A percentile compares a stretch with the other conserved stretches of the same genome.
phyloP scores from a whole-genome alignment of 2,797 vertebrate species.

The Crenuchus spilurus region DNA sequence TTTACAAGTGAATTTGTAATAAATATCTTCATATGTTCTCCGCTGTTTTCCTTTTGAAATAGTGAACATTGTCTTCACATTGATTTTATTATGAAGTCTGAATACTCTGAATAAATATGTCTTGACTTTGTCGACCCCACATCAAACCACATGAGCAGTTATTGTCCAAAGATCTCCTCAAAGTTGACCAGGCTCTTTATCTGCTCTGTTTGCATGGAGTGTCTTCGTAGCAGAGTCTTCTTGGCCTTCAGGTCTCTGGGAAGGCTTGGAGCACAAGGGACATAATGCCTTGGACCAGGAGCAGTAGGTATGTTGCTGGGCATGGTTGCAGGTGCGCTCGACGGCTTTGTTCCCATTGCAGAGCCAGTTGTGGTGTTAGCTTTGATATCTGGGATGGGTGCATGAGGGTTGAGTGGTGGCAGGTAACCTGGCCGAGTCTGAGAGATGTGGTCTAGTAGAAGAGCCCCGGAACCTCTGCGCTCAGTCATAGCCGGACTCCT shows the following conservation, averaged over 20 bases:
- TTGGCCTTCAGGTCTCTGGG: constrained; percentile 78
- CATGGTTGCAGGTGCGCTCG: constrained; percentile 13
- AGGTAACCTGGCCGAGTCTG: constrained; percentile 84
- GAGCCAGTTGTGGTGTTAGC: constrained; percentile 56
- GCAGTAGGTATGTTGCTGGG: constrained; percentile 52
- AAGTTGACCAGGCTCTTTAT: constrained; percentile 86
- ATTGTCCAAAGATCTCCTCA: constrained; percentile 72
- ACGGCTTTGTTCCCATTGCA: constrained; percentile 33
- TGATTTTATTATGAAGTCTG: background rate
- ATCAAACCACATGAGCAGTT: constrained; percentile 4
- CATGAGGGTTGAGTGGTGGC: constrained; percentile 83
- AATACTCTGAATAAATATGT: constrained; percentile 9
- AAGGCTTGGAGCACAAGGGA: constrained; percentile 77
- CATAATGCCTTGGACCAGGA: constrained; percentile 74
- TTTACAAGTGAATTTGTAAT: background rate
- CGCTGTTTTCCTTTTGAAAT: no score
- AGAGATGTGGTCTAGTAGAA: constrained; percentile 75
- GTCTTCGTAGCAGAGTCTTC: constrained; percentile 82
- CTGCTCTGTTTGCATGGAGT: constrained; percentile 90
- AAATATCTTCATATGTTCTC: background rate
- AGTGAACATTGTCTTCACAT: no score
- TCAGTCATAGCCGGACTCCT: constrained; percentile 73
- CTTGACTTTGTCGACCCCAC: background rate
- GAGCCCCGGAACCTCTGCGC: constrained; percentile 79
- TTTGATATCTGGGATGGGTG: constrained; percentile 75